Evolutionary conservation across 2,113 vertebrate species (phyloP).

Genomic region (Phaethon lepturus): DNA sequence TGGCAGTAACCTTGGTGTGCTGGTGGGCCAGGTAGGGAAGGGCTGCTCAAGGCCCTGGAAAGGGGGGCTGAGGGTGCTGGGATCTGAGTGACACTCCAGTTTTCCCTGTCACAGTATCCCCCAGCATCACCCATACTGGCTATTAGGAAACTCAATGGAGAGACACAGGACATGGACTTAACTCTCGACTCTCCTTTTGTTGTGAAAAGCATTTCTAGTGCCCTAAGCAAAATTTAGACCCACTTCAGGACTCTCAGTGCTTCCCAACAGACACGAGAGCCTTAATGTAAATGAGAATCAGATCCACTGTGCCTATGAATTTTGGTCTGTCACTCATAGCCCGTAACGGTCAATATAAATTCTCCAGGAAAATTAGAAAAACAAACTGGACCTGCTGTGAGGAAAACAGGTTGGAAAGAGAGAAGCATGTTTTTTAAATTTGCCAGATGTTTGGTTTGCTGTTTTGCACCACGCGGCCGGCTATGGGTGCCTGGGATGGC

Average conservation of each 20-base stretch:
- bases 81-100: neutral
- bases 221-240: neutral
- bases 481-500: rapidly evolving
- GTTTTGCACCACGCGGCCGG: rapidly evolving
- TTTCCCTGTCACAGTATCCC: neutral
- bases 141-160: neutral
- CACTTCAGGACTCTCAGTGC: neutral
- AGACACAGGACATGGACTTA: rapidly evolving
- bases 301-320: neutral
- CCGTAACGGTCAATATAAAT: neutral
- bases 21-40: neutral
- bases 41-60: neutral
- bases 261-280: neutral
- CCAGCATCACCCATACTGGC: rapidly evolving
- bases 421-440: neutral
- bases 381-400: neutral
- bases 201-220: neutral
- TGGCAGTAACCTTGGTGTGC: neutral
- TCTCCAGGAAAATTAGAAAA: neutral
- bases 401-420: neutral
- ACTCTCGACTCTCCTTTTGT: neutral
- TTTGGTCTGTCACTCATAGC: neutral
- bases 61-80: neutral
- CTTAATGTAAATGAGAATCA: neutral
- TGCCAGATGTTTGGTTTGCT: neutral